Conservation (phyloP, 1,140 invertebrate species). For the Magallana ariakensis region DNA sequence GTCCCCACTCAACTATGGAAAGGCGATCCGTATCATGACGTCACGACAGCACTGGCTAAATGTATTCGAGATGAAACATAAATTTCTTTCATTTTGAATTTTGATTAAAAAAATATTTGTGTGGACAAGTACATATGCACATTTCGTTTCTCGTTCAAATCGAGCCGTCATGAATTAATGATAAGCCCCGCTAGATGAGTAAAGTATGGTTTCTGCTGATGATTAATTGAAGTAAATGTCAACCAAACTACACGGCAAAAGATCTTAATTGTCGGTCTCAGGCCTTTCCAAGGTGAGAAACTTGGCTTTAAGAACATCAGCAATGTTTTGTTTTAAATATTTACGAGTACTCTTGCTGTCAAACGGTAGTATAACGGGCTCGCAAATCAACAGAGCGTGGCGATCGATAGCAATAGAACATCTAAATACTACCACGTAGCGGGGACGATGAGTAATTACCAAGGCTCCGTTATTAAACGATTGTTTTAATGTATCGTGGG, state of each 20-base stretch:
- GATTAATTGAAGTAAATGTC: conserved; percentile 40
- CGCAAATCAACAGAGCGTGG: conserved; percentile 12
- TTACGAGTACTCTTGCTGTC: conserved; percentile 29
- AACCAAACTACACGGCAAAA: not conserved
- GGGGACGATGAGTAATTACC: too few species aligned
- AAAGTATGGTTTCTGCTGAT: not conserved
- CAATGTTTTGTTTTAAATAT: conserved; percentile 42
- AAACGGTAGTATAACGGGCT: not conserved
- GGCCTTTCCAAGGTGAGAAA: conserved; percentile 5
- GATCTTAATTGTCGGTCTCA: not conserved
- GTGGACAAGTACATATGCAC: not conserved
- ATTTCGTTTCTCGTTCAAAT: not conserved
- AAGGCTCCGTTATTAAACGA: too few species aligned
- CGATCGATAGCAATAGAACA: conserved; percentile 6
- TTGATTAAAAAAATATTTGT: not conserved
- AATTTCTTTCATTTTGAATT: too few species aligned
- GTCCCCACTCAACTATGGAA: not conserved
- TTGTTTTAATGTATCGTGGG: too few species aligned
- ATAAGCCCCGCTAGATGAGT: not conserved
- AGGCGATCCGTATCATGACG: not conserved
- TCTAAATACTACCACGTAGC: too few species aligned
- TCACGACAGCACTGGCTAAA: not conserved
- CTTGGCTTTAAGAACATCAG: conserved; percentile 11
- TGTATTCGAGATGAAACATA: too few species aligned
- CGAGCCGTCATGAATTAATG: conserved; percentile 27